Base-by-base conservation (phyloP, 1,140 invertebrate genomes). In the Oryzaephilus surinamensis region DNA sequence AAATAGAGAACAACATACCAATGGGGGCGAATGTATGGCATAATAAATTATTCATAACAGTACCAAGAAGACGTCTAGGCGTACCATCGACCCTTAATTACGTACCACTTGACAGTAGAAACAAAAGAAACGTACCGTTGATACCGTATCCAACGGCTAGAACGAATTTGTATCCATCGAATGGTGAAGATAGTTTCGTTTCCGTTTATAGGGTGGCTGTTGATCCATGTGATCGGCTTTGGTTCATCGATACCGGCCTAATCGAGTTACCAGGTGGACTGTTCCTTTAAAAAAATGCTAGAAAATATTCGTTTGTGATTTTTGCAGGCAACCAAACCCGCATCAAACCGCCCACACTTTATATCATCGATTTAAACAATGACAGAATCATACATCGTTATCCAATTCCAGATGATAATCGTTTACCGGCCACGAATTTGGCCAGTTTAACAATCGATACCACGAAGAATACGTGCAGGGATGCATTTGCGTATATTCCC, bases 1-100 rank as follows among this genome's bases (percentile, higher is more conserved):
- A n/a, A n/a, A n/a, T 51, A 76, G 73, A 55, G 67, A 81, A 84
- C 50, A 83, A 83, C 56, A 65, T 85, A 15, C 82, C 82, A 0
- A 73, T 82, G 46, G 82, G 83, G 1, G 58, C 77, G 0, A 78
- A 74, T 24, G 66, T 76, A 6, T 78, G 72, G 62, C 51, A 68
- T 1, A 66, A 82, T 33, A 76, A 73, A 47, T 55, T 85, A 4
- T 84, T 87, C 50, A 60, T 85, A 8, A 81, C 83, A 0, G 70
- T 83, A 8, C 79, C 81, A 0, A 61, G 79, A 32, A 67, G 81
- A 54, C 66, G 75, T 45, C 60, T 62, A 53, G 74, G 74, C 13
- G 76, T 84, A 32, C 75, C 78, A 2, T 73, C 79, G 4, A 82
- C 76, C 16, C 52, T 84, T 14, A 83, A 82, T 61, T 78, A 72